These are phyloP conservation scores for Tachystola acroxantha DNA, from an alignment of 2,888 invertebrate genomes.

Conservation along the genomic window DNA sequence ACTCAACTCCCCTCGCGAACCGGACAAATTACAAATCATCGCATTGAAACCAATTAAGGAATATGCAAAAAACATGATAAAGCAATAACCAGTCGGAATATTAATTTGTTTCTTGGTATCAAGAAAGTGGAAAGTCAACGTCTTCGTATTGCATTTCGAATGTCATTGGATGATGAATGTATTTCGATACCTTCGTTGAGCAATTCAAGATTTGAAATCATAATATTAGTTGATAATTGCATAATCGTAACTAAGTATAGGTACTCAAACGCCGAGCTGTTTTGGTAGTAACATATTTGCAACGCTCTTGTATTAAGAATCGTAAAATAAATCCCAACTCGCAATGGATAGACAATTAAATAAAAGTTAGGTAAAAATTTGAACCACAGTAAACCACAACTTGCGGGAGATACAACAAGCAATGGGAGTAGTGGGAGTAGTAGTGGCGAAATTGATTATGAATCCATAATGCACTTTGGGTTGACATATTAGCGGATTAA, in stretches of 20 bases:
- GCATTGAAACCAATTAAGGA: conserved; percentile 20
- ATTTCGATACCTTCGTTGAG: conserved; percentile 21
- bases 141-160: conserved; percentile 17
- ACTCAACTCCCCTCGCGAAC: conserved; percentile 23
- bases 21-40: conserved; percentile 25
- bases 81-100: conserved; percentile 21
- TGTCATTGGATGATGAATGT: conserved; percentile 20
- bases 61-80: conserved; percentile 19
- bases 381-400: too few species aligned
- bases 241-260: conserved; percentile 27
- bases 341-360: too few species aligned
- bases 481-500: too few species aligned
- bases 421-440: too few species aligned
- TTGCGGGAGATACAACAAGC: too few species aligned
- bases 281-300: too few species aligned
- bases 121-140: conserved; percentile 17
- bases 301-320: too few species aligned
- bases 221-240: conserved; percentile 41
- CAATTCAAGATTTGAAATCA: conserved; percentile 29
- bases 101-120: conserved; percentile 13
- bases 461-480: too few species aligned
- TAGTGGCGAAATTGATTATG: too few species aligned
- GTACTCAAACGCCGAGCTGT: conserved; percentile 8
- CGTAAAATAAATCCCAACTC: too few species aligned
- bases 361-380: too few species aligned